Base-by-base conservation (phyloP, 1,140 invertebrate genomes). In the Octopus sinensis region DNA sequence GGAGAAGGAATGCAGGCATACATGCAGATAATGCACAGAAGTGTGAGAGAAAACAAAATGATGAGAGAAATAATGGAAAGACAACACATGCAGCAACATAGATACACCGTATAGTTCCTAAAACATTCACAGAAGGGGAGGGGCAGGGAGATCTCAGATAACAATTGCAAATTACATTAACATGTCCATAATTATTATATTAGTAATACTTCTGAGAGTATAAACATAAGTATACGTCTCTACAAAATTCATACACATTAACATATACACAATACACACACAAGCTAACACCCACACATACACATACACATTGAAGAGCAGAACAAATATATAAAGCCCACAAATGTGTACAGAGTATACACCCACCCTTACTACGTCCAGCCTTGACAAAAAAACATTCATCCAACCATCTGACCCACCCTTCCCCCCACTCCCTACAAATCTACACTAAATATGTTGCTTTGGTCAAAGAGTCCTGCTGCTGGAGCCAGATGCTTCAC, bases 281-380 rank as follows among this genome's bases (percentile, higher is more conserved):
- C 30, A 43, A 43, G 30, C 30, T 43, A 43, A 43, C 30, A 43
- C 30, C 30, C 30, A 73, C 30, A 73, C 30, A 23, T 73, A 73
- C 30, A 73, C 6, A 73, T 6, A 73, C 30, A 73, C 68, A 73
- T 23, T 23, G 30, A 73, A 73, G 68, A 73, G 68, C 68, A 73
- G 68, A 73, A 73, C 68, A 73, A 73, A 73, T 73, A 73, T 73
- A 73, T 23, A 73, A 73, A 73, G 68, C 68, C 68, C 68, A 73
- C 68, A 23, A 23, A 73, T 73, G 68, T 73, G 68, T 73, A 73
- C 68, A 62, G 9, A 73, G 17, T 73, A 23, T 23, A 73, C 68
- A 6, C 68, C 68, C 68, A 73, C 68, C 68, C 68, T 73, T 73
- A 10, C 68, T 73, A 73, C 68, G 30, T 73, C 68, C 68, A 73